Percentiles rank a stretch among this genome's conserved stretches.
Evolutionary conservation across 30 jellyfish, hydroid and myxozoan genomes (phyloP).

Genomic region (Cassiopea andromeda): DNA sequence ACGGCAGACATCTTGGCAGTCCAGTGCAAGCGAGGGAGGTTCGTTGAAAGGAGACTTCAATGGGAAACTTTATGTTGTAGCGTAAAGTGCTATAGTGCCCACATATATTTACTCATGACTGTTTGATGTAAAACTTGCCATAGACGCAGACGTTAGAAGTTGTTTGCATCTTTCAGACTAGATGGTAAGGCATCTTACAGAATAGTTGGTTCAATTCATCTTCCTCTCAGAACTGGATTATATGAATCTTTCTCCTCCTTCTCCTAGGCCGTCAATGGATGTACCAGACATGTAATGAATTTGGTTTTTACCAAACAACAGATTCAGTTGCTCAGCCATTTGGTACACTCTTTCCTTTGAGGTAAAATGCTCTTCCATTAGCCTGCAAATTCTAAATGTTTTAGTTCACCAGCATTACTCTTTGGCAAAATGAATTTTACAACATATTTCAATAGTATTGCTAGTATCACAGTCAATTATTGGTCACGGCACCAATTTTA

Average conservation of each 20-base stretch:
- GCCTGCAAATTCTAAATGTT: neutral
- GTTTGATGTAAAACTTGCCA: too few species aligned
- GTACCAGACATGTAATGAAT: conserved; percentile 97
- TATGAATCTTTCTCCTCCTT: neutral
- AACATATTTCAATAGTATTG: too few species aligned
- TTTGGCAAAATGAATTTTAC: too few species aligned
- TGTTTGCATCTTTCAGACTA: too few species aligned
- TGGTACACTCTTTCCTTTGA: conserved; percentile 87
- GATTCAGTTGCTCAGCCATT: conserved; percentile 86
- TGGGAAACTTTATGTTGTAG: neutral
- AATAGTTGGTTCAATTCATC: too few species aligned
- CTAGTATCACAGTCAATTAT: too few species aligned
- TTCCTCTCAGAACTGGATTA: neutral
- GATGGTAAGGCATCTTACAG: too few species aligned
- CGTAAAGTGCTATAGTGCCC: neutral
- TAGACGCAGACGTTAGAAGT: too few species aligned
- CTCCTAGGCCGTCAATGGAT: conserved; percentile 95
- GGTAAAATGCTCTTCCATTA: conserved; percentile 34
- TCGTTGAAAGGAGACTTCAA: neutral
- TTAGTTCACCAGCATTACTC: neutral
- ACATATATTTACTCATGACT: too few species aligned
- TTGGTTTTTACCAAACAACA: conserved; percentile 95
- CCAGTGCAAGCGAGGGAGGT: conserved; percentile 99
- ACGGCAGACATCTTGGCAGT: conserved; percentile 77
- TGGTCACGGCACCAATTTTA: neutral